Evolutionary conservation across 1,140 invertebrate genomes (phyloP), one percentile per base, ranked within the genome.

Genomic region (Aphidius gifuensis): DNA sequence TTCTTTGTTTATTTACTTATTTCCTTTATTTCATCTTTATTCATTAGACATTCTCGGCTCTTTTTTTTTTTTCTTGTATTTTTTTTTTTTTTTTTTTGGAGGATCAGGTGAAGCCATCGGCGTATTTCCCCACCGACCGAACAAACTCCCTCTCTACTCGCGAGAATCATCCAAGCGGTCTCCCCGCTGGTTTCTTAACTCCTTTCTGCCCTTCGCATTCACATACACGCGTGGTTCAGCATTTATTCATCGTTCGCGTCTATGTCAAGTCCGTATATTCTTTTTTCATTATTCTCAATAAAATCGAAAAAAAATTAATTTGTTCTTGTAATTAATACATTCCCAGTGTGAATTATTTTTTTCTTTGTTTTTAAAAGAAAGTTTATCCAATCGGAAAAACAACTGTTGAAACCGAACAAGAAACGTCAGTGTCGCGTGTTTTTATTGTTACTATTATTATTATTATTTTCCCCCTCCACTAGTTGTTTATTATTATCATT

Each of bases 191-290:
- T 55, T n/a, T 53, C 55, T 58, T 55, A 49, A 58, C 60, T 59
- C 54, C 46, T 60, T 63, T 60, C 57, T 61, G 61, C 54, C 66
- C 69, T 65, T 60, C 62, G 66, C 58, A 44, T 60, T 51, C 9
- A 58, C 59, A 60, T 32, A 63, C 62, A 64, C 61, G 69, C 65
- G 65, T 66, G 65, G 66, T 39, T 53, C 39, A 55, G 66, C 67
- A 68, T 68, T 71, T 68, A 66, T 60, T 68, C 69, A 66, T 66
- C 65, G 68, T 64, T 68, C 66, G 70, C 65, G 64, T 63, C 45
- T 60, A 45, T 42, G 58, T 50, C 48, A 60, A 32, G 23, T 32
- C 53, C 48, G 58, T 60, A 48, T 53, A n/a, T 50, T 53, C 16
- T 16, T 38, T 32, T 40, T 7, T 44, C 46, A 9, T 16, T 7